Base-by-base conservation (phyloP, 2,797 vertebrate species). In the Myioborus melanocephalus region DNA sequence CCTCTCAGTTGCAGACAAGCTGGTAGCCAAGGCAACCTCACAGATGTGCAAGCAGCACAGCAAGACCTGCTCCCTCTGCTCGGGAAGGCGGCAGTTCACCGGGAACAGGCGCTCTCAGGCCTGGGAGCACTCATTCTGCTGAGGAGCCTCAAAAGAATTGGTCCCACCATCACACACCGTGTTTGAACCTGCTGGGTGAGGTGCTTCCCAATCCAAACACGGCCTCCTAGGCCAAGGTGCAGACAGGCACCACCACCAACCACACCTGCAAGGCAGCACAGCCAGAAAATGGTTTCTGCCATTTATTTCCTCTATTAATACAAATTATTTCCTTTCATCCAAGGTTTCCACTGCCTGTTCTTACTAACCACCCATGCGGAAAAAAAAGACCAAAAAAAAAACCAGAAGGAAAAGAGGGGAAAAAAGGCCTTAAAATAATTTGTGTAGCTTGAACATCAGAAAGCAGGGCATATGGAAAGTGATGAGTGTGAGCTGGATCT, bases 11-110 rank as follows among this genome's bases (percentile, higher is more conserved):
- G 75, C 85, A 90, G 77, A 69, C 23, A 10, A 94, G 89, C 69
- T 7, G 76, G 95, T 95, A 97, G 93, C 94, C 93, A 97, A 97
- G 95, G 93, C 92, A 95, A 95, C 95, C 83, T 90, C 9, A 6
- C 90, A 95, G 93, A 90, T 89, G 85, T 88, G 85, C 1, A 14
- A 94, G 87, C 94, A 17, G 85, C 87, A 75, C 46, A 34, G 83
- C 41, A 79, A 88, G 83, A 80, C 83, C 90, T 61, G 66, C 76
- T 96, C 73, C 70, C 79, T 59, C 49, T 0, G 10, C 83, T 69
- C 3, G 0, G 60, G 63, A 65, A 90, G 83, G 52, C 14, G 0
- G 61, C 68, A 35, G 79, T 60, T 90, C 86, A 56, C 35, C 10
- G 8, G 39, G 43, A 63, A 82, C 26, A 4, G 90, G 59, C 4